Evolutionary conservation across 2,797 vertebrate species (phyloP).

Genomic region (Sciurus carolinensis): DNA sequence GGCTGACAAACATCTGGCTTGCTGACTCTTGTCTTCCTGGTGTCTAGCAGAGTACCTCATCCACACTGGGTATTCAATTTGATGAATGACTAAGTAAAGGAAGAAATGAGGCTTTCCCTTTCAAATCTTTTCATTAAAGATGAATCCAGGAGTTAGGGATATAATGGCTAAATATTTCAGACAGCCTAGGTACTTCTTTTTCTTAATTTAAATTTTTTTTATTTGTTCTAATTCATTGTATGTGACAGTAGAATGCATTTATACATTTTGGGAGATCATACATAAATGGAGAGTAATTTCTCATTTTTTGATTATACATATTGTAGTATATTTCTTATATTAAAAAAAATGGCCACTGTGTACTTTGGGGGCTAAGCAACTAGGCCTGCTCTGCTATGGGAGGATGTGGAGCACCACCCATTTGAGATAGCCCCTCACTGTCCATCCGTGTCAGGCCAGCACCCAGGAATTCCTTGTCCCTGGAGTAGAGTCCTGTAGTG

Average conservation of each 20-base stretch:
- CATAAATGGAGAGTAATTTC: too few species aligned
- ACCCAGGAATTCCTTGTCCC: not conserved
- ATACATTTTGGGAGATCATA: too few species aligned
- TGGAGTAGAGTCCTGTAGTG: not conserved
- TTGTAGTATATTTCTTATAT: not conserved
- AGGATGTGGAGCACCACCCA: not conserved
- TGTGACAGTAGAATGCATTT: too few species aligned
- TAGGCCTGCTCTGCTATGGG: not conserved
- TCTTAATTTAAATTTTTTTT: not conserved
- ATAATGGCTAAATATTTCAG: conserved; percentile 3
- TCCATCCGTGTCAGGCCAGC: not conserved
- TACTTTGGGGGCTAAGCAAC: not conserved
- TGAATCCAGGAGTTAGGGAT: not conserved
- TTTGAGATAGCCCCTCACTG: not conserved
- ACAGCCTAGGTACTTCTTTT: not conserved
- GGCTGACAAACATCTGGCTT: not conserved
- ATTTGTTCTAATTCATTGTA: too few species aligned
- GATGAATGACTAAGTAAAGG: not conserved
- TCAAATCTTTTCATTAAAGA: conserved; percentile 19
- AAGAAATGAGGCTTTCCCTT: not conserved
- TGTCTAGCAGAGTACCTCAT: not conserved
- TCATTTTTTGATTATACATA: too few species aligned
- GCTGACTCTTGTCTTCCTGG: not conserved
- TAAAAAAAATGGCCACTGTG: conserved; percentile 19
- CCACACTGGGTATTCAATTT: not conserved